phyloP scores from a whole-genome alignment of 2,888 invertebrate genomes.

The Phragmatobia fuliginosa region DNA sequence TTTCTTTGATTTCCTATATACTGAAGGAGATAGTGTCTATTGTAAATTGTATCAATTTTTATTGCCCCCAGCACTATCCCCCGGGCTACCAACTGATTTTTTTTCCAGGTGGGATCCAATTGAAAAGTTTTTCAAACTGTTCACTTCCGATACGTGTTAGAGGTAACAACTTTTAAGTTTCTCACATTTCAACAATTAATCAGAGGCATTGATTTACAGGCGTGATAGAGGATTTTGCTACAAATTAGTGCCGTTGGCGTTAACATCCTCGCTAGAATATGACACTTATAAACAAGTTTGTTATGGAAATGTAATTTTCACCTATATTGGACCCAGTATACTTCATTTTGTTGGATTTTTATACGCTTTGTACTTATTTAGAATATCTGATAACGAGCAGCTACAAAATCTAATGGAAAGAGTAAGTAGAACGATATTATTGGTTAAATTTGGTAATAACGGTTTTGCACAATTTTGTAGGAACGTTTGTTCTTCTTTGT shows the following conservation, averaged over 20 bases:
- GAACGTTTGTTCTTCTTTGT: neutral
- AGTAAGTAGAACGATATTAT: slow-evolving; percentile 72
- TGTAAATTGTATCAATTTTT: too few species aligned
- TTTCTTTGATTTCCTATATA: neutral
- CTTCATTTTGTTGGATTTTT: slow-evolving; percentile 91
- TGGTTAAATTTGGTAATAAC: neutral
- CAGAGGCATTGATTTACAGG: slow-evolving; percentile 65
- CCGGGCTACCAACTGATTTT: too few species aligned
- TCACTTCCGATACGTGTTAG: too few species aligned
- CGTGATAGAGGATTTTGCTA: slow-evolving; percentile 91
- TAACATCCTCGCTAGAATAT: slow-evolving; percentile 76
- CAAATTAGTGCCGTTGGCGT: slow-evolving; percentile 79
- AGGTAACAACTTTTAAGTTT: neutral
- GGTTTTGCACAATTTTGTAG: neutral
- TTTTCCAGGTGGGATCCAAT: too few species aligned
- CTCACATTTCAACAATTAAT: neutral
- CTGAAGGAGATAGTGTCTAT: neutral
- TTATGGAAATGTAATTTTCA: slow-evolving; percentile 90
- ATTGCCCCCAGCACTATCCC: too few species aligned
- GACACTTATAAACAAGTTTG: slow-evolving; percentile 88
- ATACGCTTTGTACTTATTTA: slow-evolving; percentile 90
- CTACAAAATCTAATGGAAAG: slow-evolving; percentile 94
- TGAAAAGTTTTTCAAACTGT: too few species aligned
- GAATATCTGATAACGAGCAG: slow-evolving; percentile 93
- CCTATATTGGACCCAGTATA: slow-evolving; percentile 90